Conservation (phyloP, 2,797 vertebrate species). For the Nannoperca obscura region DNA sequence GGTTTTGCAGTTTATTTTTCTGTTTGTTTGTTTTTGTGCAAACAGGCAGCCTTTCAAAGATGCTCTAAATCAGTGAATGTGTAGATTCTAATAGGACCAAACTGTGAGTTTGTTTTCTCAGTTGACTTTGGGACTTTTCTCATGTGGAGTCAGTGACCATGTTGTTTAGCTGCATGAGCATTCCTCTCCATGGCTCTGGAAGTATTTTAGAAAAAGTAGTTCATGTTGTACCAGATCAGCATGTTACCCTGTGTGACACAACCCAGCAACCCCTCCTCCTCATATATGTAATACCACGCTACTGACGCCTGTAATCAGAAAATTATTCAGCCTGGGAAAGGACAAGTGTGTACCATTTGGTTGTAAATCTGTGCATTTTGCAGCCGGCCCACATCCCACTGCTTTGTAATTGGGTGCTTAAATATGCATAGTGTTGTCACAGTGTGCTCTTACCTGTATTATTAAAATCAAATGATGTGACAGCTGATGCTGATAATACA, state of each 20-base stretch:
- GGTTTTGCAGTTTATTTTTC: conserved; percentile 11
- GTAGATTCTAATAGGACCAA: conserved; percentile 35
- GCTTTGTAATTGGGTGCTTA: conserved; percentile 74
- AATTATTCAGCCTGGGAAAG: conserved; percentile 45
- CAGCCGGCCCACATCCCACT: conserved; percentile 47
- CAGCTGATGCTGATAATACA: conserved; percentile 65
- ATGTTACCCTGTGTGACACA: conserved; percentile 21
- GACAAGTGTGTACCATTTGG: conserved; percentile 47
- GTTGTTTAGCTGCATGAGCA: not conserved
- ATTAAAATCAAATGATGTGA: conserved; percentile 76
- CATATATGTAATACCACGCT: conserved; percentile 16
- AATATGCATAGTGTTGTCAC: conserved; percentile 79
- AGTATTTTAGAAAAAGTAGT: conserved; percentile 38
- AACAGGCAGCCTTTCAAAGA: conserved; percentile 22
- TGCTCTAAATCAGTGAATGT: conserved; percentile 16
- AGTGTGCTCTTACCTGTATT: conserved; percentile 73
- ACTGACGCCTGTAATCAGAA: conserved; percentile 42
- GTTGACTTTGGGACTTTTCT: conserved; percentile 5
- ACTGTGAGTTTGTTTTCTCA: conserved; percentile 23
- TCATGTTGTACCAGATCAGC: conserved; percentile 43
- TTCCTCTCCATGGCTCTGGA: conserved; percentile 4
- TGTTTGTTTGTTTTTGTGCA: conserved; percentile 25
- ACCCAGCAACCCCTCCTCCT: conserved; percentile 20
- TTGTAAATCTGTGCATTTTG: conserved; percentile 62
- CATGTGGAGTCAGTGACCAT: not conserved